A percentile compares a stretch with the other conserved stretches of the same genome.
Conservation (phyloP, 1,140 invertebrate genomes). For the Microplitis mediator region DNA sequence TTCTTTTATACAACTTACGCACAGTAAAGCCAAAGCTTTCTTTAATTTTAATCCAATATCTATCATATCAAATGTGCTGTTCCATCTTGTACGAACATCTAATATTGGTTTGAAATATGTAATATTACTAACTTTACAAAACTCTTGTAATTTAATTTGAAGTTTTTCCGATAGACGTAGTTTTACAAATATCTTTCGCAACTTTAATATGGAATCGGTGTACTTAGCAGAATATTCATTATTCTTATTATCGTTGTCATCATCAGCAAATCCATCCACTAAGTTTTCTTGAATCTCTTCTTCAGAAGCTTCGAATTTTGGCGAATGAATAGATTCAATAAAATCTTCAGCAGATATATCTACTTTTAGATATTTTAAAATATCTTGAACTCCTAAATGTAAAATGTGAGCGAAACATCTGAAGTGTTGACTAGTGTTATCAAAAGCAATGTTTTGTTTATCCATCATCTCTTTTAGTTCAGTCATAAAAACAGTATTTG, state of each 20-base stretch:
- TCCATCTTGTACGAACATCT: constrained; percentile 13
- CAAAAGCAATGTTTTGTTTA: too few species aligned
- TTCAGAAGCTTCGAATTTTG: too few species aligned
- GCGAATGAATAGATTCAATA: not conserved
- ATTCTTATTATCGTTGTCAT: not conserved
- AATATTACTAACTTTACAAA: constrained; percentile 2
- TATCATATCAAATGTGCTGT: constrained; percentile 16
- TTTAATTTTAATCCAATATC: constrained; percentile 1
- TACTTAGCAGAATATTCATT: not conserved
- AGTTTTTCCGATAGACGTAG: constrained; percentile 11
- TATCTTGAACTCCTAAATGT: constrained; percentile 21
- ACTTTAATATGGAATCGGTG: not conserved
- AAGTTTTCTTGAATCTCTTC: not conserved
- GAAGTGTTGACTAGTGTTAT: too few species aligned
- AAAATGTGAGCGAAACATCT: too few species aligned
- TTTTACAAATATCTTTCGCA: constrained; percentile 11
- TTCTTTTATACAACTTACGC: too few species aligned
- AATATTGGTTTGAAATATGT: constrained; percentile 12
- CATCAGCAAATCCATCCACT: not conserved
- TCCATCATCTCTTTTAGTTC: too few species aligned
- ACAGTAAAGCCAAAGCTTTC: too few species aligned
- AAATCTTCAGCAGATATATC: not conserved
- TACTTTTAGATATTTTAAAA: constrained; percentile 18
- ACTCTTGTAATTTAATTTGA: constrained; percentile 10
- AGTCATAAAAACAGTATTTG: too few species aligned